phyloP scores from a whole-genome alignment of 1,140 invertebrate species.

The Whitmania pigra region DNA sequence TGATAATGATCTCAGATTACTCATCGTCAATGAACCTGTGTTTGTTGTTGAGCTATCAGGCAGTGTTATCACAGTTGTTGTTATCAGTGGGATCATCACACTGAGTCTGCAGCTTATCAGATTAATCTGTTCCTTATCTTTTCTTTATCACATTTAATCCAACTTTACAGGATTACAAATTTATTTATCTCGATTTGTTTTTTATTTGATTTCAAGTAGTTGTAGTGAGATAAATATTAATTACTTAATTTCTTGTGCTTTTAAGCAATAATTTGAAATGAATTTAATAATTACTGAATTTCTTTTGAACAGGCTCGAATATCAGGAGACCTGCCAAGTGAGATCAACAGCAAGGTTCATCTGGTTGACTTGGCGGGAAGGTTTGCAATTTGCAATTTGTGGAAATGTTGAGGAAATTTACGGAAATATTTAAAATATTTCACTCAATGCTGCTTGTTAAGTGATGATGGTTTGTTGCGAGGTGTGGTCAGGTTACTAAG shows the following conservation, averaged over 20 bases:
- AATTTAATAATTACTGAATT: too few relatives aligned
- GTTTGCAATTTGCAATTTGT: slow-evolving; percentile 26
- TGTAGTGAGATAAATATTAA: too few relatives aligned
- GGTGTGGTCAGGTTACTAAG: too few relatives aligned
- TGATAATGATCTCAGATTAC: too few relatives aligned
- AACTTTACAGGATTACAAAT: background rate
- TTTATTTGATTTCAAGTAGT: background rate
- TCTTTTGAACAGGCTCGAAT: slow-evolving; percentile 32
- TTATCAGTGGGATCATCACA: background rate
- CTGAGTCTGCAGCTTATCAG: background rate
- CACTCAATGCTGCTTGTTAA: too few relatives aligned
- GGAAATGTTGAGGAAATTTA: too few relatives aligned
- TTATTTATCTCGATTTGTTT: background rate
- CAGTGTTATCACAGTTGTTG: background rate
- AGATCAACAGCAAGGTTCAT: slow-evolving; percentile 47
- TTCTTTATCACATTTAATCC: too few relatives aligned
- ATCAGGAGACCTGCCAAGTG: slow-evolving; percentile 40
- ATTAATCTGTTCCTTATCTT: background rate
- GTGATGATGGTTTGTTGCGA: too few relatives aligned
- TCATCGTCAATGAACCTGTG: too few relatives aligned
- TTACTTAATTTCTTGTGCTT: too few relatives aligned
- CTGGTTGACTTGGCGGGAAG: slow-evolving; percentile 79
- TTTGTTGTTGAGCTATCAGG: slow-evolving; percentile 35
- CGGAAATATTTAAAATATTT: too few relatives aligned
- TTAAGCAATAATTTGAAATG: too few relatives aligned